These are phyloP conservation scores for Aleiodes alternator DNA, from an alignment of 2,888 invertebrate species.

Conservation along the genomic window DNA sequence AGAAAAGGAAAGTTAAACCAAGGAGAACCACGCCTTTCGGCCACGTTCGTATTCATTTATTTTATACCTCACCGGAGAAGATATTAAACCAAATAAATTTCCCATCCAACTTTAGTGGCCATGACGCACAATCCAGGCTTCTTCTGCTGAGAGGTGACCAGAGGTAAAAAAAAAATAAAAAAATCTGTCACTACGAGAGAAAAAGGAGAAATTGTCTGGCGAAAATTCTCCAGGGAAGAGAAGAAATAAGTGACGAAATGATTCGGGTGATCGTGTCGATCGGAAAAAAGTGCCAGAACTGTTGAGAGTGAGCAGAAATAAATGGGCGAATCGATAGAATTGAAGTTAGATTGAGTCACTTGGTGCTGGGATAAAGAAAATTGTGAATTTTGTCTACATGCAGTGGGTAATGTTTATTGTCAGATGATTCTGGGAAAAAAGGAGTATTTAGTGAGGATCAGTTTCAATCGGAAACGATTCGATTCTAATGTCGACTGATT, in stretches of 20 bases:
- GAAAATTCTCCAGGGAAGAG: neutral
- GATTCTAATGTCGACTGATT: no score
- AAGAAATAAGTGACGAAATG: constrained; percentile 17
- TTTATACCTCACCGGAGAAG: constrained; percentile 12
- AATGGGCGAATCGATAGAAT: constrained; percentile 23
- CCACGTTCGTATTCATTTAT: constrained; percentile 29
- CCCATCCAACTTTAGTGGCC: constrained; percentile 6
- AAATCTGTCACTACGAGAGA: neutral
- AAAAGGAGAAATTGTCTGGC: neutral
- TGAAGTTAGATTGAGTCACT: neutral
- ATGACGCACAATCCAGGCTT: neutral
- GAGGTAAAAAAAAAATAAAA: neutral
- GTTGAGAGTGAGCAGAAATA: constrained; percentile 10
- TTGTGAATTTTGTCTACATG: constrained; percentile 4
- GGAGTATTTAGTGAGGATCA: neutral
- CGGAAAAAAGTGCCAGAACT: neutral
- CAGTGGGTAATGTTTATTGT: neutral
- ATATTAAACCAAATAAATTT: constrained; percentile 22
- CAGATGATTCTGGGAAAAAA: neutral
- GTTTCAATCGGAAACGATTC: no score
- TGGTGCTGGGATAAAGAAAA: constrained; percentile 10
- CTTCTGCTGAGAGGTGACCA: neutral
- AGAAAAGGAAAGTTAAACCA: neutral
- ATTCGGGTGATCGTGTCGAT: constrained; percentile 27
- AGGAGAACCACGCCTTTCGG: constrained; percentile 16